Percentiles rank a stretch among this genome's conserved stretches.
Conservation (phyloP, 2,797 vertebrate genomes). For the Rhinichthys osculus region DNA sequence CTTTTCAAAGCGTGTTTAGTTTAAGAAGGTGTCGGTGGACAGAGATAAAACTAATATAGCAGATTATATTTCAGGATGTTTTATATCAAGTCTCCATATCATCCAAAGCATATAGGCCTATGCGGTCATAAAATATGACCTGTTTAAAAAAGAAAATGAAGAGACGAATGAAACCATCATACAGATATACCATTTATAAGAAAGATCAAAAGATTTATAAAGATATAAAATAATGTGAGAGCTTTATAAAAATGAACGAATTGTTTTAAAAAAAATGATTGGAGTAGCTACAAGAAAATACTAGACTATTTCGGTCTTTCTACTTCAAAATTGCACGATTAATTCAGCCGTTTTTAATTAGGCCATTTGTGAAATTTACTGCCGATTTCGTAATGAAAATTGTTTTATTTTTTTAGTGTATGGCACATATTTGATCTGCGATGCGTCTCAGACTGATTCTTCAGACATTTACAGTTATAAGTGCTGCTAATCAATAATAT, state of each 20-base stretch:
- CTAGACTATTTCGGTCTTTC: background rate
- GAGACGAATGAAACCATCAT: background rate
- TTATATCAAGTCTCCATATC: background rate
- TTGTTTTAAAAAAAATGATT: too few species aligned
- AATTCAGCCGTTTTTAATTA: background rate
- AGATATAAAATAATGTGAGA: background rate
- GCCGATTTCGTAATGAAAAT: background rate
- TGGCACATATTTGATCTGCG: background rate
- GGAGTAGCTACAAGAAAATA: background rate
- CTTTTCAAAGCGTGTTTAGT: background rate
- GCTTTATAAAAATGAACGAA: background rate
- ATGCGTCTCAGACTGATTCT: background rate
- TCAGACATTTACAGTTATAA: background rate
- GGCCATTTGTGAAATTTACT: background rate
- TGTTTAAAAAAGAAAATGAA: too few species aligned
- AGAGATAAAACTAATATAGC: background rate
- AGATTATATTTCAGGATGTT: constrained; percentile 11
- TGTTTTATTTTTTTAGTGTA: background rate
- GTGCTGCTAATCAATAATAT: background rate
- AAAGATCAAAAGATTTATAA: background rate
- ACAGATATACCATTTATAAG: background rate
- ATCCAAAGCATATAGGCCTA: background rate
- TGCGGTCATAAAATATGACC: background rate
- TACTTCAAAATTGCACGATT: background rate
- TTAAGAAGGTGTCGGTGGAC: background rate